Evolutionary conservation across 2,888 invertebrate species (phyloP).

Genomic region (Belgica antarctica): DNA sequence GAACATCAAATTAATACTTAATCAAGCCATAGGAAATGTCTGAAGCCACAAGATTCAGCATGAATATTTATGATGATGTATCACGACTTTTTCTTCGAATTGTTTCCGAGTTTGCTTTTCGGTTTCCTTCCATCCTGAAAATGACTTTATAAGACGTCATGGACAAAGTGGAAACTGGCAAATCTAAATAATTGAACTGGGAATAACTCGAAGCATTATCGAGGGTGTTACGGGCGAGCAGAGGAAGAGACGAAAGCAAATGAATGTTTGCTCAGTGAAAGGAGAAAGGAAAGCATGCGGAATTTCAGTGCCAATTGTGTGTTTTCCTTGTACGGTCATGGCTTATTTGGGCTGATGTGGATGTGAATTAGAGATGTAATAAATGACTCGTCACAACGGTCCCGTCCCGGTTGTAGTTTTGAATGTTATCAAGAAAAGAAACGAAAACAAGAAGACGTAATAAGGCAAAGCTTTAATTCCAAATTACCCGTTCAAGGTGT

Average conservation of each 20-base stretch:
- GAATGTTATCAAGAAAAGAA: too few species aligned
- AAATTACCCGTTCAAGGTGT: too few species aligned
- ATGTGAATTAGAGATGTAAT: too few species aligned
- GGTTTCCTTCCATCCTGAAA: not conserved
- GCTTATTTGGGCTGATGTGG: not conserved
- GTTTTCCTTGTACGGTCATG: not conserved
- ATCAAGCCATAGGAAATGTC: constrained; percentile 6
- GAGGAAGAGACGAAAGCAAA: too few species aligned
- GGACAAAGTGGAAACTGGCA: not conserved
- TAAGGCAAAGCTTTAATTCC: too few species aligned
- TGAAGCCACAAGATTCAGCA: not conserved
- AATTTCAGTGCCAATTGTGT: constrained; percentile 16
- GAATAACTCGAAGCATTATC: too few species aligned
- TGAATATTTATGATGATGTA: constrained; percentile 10
- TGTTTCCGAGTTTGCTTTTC: not conserved
- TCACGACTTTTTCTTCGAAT: not conserved
- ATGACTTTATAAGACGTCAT: not conserved
- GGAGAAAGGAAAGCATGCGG: not conserved
- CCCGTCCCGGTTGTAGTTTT: too few species aligned
- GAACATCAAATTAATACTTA: constrained; percentile 6
- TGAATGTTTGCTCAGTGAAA: not conserved
- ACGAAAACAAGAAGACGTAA: too few species aligned
- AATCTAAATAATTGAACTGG: constrained; percentile 30
- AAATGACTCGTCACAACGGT: not conserved
- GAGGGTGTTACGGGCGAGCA: too few species aligned